Evolutionary conservation across 2,113 vertebrate species (phyloP).

Genomic region (Emydura subglobosa): DNA sequence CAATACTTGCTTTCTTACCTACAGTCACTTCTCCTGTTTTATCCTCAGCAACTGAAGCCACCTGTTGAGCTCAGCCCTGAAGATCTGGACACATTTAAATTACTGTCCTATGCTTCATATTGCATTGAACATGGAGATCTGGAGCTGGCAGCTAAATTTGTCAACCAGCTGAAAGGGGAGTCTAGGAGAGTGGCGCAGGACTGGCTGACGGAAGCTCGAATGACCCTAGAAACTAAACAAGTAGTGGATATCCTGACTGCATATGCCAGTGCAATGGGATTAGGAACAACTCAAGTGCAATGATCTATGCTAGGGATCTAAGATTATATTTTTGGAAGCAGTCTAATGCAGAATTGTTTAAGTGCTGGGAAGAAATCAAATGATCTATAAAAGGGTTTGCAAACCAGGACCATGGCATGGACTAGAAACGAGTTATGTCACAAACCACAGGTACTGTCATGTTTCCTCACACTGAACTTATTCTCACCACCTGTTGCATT

Average conservation of each 20-base stretch:
- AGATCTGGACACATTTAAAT: slow-evolving; percentile 90
- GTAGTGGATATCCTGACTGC: slow-evolving; percentile 91
- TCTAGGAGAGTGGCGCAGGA: slow-evolving; percentile 91
- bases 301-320: slow-evolving; percentile 25
- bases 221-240: slow-evolving; percentile 95
- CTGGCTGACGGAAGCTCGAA: slow-evolving; percentile 92
- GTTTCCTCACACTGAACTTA: slow-evolving; percentile 67
- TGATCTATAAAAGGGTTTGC: neutral
- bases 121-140: slow-evolving; percentile 94
- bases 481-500: slow-evolving; percentile 68
- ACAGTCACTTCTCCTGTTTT: slow-evolving; percentile 91
- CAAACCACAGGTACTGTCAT: neutral
- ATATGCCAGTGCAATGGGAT: slow-evolving; percentile 91
- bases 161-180: slow-evolving; percentile 95
- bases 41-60: slow-evolving; percentile 85
- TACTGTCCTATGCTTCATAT: slow-evolving; percentile 93
- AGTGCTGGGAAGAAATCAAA: neutral
- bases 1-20: slow-evolving; percentile 97
- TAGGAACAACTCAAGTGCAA: slow-evolving; percentile 91
- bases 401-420: slow-evolving; percentile 6
- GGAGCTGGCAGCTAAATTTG: slow-evolving; percentile 94
- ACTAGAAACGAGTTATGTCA: neutral
- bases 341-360: neutral
- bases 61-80: slow-evolving; percentile 84
- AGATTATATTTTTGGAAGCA: neutral